These are phyloP conservation scores for Plutella xylostella DNA, from an alignment of 2,888 invertebrate genomes.

Conservation along the genomic window DNA sequence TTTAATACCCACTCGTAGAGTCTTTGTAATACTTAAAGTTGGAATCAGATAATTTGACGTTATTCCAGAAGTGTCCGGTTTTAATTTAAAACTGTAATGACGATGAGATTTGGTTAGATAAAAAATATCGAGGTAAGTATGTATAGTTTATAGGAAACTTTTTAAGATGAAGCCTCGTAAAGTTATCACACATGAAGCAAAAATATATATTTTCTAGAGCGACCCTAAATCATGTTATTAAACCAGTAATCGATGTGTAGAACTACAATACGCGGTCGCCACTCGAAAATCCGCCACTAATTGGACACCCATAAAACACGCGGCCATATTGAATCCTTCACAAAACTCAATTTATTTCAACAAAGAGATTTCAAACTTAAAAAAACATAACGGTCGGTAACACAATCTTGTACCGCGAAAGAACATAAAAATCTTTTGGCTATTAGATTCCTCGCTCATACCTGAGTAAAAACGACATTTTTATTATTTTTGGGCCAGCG, in stretches of 20 bases:
- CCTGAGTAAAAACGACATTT: conserved; percentile 45
- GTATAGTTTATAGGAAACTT: no score
- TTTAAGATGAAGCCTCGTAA: no score
- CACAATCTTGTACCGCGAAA: conserved; percentile 54
- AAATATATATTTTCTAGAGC: no score
- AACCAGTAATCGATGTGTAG: background rate
- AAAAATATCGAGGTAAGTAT: no score
- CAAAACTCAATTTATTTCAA: conserved; percentile 31
- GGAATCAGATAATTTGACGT: no score
- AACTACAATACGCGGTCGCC: background rate
- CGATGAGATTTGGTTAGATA: no score
- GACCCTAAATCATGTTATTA: no score
- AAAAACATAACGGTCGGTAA: conserved; percentile 37
- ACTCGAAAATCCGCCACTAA: conserved; percentile 12
- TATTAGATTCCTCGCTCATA: conserved; percentile 42
- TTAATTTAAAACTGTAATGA: no score
- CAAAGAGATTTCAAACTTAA: conserved; percentile 27
- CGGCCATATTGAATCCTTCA: conserved; percentile 26
- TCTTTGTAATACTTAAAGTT: no score
- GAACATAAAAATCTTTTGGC: conserved; percentile 49
- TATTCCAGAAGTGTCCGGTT: no score
- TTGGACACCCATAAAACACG: conserved; percentile 32
- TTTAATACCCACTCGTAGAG: no score
- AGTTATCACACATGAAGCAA: no score
- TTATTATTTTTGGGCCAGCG: conserved; percentile 23